Evolutionary conservation across 2,113 vertebrate genomes (phyloP).

Genomic region (Lethenteron reissneri): DNA sequence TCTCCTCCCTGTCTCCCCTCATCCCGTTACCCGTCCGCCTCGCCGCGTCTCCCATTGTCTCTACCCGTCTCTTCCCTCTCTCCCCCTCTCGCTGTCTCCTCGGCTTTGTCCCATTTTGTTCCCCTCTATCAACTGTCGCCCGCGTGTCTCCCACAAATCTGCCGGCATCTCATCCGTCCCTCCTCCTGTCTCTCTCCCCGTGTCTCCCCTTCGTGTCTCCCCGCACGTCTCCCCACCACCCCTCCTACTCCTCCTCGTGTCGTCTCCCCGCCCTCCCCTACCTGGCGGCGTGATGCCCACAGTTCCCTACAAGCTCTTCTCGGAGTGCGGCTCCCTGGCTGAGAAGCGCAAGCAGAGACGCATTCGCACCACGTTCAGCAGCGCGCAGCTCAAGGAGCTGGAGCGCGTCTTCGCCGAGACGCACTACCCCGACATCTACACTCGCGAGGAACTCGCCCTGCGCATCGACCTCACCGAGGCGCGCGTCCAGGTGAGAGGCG

Average conservation of each 20-base stretch:
- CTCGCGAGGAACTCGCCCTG: slow-evolving; percentile 78
- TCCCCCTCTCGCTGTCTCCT: neutral
- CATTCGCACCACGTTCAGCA: slow-evolving; percentile 91
- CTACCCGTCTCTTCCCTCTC: rapidly evolving
- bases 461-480: slow-evolving; percentile 95
- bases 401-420: slow-evolving; percentile 92
- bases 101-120: too few relatives aligned
- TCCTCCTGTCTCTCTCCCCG: too few relatives aligned
- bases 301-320: slow-evolving; percentile 98
- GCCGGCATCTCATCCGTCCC: too few relatives aligned
- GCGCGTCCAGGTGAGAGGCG: slow-evolving; percentile 57
- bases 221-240: neutral
- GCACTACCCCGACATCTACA: slow-evolving; percentile 94
- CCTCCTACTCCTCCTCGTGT: neutral
- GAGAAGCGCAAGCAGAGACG: slow-evolving; percentile 92
- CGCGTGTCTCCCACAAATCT: neutral
- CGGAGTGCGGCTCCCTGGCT: slow-evolving; percentile 86
- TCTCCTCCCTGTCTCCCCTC: neutral
- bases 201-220: too few relatives aligned
- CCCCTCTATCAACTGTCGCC: too few relatives aligned
- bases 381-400: slow-evolving; percentile 87
- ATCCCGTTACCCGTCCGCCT: neutral
- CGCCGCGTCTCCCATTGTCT: neutral
- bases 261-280: neutral
- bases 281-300: slow-evolving; percentile 6